Evolutionary conservation across 2,888 invertebrate species (phyloP).

Genomic region (Copidosoma aretas): DNA sequence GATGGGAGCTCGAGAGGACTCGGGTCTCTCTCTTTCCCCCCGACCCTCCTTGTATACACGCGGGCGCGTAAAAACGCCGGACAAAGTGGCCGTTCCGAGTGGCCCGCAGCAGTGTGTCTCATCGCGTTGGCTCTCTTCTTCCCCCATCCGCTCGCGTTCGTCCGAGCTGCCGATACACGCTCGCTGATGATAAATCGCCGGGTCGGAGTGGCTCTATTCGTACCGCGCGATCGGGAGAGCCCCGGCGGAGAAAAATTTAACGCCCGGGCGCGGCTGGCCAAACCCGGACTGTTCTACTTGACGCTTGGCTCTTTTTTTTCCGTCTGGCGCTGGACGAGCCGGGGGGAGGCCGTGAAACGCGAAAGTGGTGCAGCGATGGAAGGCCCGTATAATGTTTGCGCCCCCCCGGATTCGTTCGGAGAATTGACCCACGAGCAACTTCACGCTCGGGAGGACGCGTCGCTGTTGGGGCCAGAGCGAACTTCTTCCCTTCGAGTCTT

Average conservation of each 20-base stretch:
- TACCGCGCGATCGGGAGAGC: background rate
- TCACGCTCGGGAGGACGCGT: background rate
- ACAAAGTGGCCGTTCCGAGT: too few relatives aligned
- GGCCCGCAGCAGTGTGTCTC: too few relatives aligned
- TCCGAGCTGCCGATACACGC: background rate
- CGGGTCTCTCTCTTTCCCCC: too few relatives aligned
- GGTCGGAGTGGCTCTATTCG: background rate
- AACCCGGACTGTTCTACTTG: too few relatives aligned
- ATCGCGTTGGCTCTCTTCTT: too few relatives aligned
- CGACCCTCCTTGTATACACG: too few relatives aligned
- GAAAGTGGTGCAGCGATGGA: too few relatives aligned
- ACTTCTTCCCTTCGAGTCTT: background rate
- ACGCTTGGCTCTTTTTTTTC: too few relatives aligned
- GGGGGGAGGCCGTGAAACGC: too few relatives aligned
- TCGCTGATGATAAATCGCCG: background rate
- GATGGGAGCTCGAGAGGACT: slow-evolving; percentile 16
- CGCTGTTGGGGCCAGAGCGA: background rate
- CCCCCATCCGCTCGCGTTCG: too few relatives aligned
- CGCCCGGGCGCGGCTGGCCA: background rate
- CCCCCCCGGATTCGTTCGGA: slow-evolving; percentile 15
- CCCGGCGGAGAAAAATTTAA: background rate
- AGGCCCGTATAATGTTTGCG: background rate
- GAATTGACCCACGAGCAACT: slow-evolving; percentile 20
- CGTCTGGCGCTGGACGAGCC: too few relatives aligned
- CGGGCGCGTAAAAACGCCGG: too few relatives aligned